These are phyloP conservation scores for Orbicella faveolata DNA, from an alignment of 64 coral and sea anemone species.

Conservation along the genomic window DNA sequence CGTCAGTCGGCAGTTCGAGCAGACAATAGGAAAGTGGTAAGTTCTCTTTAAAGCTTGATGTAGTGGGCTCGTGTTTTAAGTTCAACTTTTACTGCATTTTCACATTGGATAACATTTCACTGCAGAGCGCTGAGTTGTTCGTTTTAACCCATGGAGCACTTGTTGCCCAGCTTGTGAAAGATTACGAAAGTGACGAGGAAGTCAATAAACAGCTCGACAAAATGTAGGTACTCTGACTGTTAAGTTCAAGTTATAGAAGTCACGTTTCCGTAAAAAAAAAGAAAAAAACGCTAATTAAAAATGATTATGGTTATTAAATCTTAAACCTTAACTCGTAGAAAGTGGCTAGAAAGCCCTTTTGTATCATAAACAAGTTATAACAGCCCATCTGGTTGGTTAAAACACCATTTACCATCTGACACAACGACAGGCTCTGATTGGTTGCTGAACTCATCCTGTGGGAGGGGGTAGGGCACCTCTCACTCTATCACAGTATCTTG, in stretches of 20 bases:
- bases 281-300: too few relatives aligned
- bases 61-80: not conserved
- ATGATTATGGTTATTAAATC: too few relatives aligned
- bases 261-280: too few relatives aligned
- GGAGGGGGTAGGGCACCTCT: too few relatives aligned
- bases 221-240: slow-evolving; percentile 58
- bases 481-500: too few relatives aligned
- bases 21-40: slow-evolving; percentile 93
- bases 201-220: slow-evolving; percentile 95
- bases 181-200: slow-evolving; percentile 94
- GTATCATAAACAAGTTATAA: too few relatives aligned
- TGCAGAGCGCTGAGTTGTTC: slow-evolving; percentile 91
- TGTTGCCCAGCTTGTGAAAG: slow-evolving; percentile 92
- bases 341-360: too few relatives aligned
- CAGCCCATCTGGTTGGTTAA: too few relatives aligned
- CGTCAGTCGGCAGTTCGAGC: slow-evolving; percentile 87
- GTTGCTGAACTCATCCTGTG: too few relatives aligned
- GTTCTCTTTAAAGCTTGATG: slow-evolving; percentile 15
- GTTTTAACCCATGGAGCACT: slow-evolving; percentile 89
- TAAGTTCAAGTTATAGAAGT: not conserved
- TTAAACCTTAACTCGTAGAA: too few relatives aligned
- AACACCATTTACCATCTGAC: too few relatives aligned
- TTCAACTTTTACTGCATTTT: not conserved
- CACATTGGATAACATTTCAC: not conserved
- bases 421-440: too few relatives aligned